Evolutionary conservation across 37 sponge, comb jelly and placozoan genomes (phyloP).

Genomic region (Ianthella basta): DNA sequence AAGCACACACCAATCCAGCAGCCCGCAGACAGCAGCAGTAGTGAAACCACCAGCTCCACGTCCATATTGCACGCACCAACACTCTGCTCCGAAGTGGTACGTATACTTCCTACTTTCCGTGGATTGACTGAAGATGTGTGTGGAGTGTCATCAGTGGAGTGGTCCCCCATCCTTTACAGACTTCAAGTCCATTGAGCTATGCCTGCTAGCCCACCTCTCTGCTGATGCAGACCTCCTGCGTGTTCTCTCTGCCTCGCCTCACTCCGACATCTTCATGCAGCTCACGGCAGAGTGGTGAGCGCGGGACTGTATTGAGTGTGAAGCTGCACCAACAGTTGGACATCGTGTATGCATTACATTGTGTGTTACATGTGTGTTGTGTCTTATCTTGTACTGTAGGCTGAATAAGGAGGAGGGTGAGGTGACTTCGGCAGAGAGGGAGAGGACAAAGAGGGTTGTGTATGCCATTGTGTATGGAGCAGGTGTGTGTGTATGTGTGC

Average conservation of each 20-base stretch:
- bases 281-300: constrained; percentile 75
- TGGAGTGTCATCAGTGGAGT: too few species aligned
- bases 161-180: constrained; percentile 41
- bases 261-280: constrained; percentile 59
- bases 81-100: too few species aligned
- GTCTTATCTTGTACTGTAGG: constrained; percentile 38
- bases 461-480: constrained; percentile 89
- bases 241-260: constrained; percentile 1
- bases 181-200: constrained; percentile 86
- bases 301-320: background rate
- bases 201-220: constrained; percentile 83
- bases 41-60: too few species aligned
- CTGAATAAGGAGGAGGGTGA: constrained; percentile 24
- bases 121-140: too few species aligned
- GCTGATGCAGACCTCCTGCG: constrained; percentile 50
- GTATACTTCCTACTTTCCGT: too few species aligned
- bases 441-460: constrained; percentile 80
- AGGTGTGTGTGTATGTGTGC: too few species aligned
- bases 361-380: background rate
- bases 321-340: background rate
- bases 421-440: constrained; percentile 64
- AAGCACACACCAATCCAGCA: too few species aligned
- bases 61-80: too few species aligned
- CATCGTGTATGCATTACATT: background rate
- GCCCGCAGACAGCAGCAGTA: too few species aligned